Evolutionary conservation across 2,888 invertebrate species (phyloP), one percentile per base, ranked within the genome.

Genomic region (Bursaphelenchus okinawaensis): DNA sequence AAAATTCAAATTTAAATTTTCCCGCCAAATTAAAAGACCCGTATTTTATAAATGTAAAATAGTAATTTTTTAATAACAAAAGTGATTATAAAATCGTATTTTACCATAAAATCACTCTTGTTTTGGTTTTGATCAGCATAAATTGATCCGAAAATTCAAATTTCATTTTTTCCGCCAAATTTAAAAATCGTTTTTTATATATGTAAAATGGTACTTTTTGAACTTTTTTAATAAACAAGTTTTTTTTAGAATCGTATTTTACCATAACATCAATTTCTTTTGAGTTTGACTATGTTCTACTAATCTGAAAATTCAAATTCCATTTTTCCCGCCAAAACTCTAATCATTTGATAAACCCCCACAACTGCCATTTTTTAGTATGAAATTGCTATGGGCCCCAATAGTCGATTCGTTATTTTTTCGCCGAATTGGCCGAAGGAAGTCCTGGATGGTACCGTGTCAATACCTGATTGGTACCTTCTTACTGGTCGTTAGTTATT

Each of bases 341-440:
- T n/a, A n/a, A n/a, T n/a, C n/a, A n/a, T n/a, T n/a, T n/a, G n/a
- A n/a, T n/a, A n/a, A n/a, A n/a, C n/a, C n/a, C n/a, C n/a, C n/a
- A n/a, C n/a, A n/a, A n/a, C n/a, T n/a, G n/a, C 40, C 12, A 40
- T 40, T 40, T 51, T 88, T 87, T 80, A 88, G 89, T 76, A 80
- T 96, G 54, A 99, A 99, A 84, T 85, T 99, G 54, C 83, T 99
- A 64, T 98, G 98, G 98, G 98, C 98, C 0, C 98, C 98, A 0
- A 88, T 99, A 73, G 95, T 99, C 4, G 98, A 98, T 85, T 90
- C 94, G 0, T 83, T 93, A 55, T 98, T 90, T 83, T 88, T 89
- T 71, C 85, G 68, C 26, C 57, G 88, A 12, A 66, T 96, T 84
- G 98, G 98, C 0, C 87, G 96, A 24, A 86, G 98, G 67, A 98